These are phyloP conservation scores for Drosophila serrata DNA, from an alignment of 1,140 invertebrate genomes.

Conservation along the genomic window DNA sequence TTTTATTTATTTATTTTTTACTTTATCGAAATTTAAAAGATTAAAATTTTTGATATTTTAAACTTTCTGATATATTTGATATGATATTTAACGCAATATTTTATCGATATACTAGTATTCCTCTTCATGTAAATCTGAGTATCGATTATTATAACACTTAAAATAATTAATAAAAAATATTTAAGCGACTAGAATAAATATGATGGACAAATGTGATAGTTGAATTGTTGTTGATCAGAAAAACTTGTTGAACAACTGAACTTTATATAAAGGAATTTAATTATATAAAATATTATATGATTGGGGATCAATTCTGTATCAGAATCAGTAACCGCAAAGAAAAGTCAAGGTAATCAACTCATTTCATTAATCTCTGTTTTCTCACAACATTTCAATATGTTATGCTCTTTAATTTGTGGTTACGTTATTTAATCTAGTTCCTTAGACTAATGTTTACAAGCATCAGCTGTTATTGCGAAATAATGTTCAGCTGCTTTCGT, in stretches of 20 bases:
- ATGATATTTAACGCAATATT: too few species aligned
- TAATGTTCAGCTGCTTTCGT: not conserved
- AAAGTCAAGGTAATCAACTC: not conserved
- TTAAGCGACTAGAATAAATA: not conserved
- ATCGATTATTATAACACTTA: not conserved
- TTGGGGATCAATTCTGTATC: not conserved
- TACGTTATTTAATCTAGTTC: not conserved
- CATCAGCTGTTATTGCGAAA: slow-evolving; percentile 4
- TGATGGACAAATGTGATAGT: not conserved
- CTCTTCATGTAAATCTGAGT: too few species aligned
- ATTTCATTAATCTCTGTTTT: not conserved
- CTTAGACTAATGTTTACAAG: not conserved
- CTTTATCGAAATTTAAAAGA: too few species aligned
- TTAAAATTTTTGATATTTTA: too few species aligned
- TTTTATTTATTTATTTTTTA: too few species aligned
- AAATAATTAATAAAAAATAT: not conserved
- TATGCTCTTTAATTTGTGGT: not conserved
- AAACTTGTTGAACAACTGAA: slow-evolving; percentile 24
- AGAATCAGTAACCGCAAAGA: not conserved
- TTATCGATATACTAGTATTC: too few species aligned
- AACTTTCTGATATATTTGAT: too few species aligned
- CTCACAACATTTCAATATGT: not conserved
- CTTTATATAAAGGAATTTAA: slow-evolving; percentile 2
- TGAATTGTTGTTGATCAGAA: not conserved
- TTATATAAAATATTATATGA: too few species aligned